Evolutionary conservation across 2,113 vertebrate genomes (phyloP), one percentile per base, ranked within the genome.

Genomic region (Ariopsis seemanni): DNA sequence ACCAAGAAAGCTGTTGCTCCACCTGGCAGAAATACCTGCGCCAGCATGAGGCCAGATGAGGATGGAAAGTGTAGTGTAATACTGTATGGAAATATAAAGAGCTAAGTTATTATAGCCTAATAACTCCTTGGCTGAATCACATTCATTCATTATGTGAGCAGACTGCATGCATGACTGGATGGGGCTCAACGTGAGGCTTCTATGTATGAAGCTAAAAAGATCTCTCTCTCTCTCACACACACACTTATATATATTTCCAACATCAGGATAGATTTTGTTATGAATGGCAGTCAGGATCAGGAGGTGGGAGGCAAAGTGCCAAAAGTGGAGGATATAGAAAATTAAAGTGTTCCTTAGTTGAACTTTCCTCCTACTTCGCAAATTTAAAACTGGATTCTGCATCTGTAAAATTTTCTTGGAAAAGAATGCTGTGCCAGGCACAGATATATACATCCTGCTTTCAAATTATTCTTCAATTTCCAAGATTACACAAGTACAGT

Each of bases 81-180:
- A 75, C 60, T 67, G 83, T 79, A 88, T 25, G 65, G 89, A 88
- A 88, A 86, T 75, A 77, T 77, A 77, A 90, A 88, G 75, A 50
- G 57, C 48, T 22, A 55, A 81, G 75, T 20, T 84, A 86, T 82
- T 85, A 83, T 84, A 72, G 53, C 53, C 22, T 62, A 81, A 90
- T 88, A 82, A 81, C 34, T 57, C 10, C 50, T 86, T 84, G 48
- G 65, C 62, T 20, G 34, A 84, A 65, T 62, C 83, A 48, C 71
- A 84, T 86, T 90, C 85, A 86, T 90, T 88, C 80, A 88, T 86
- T 90, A 86, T 84, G 62, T 84, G 87, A 88, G 85, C 74, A 81
- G 87, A 88, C 82, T n/a, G 74, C 81, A 86, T 6, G 85, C 74
- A 67, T 74, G 84, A 84, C 87, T 90, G 81, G 34, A 57, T 75